phyloP scores from a whole-genome alignment of 2,888 invertebrate species.

The Eubasilissa splendida region DNA sequence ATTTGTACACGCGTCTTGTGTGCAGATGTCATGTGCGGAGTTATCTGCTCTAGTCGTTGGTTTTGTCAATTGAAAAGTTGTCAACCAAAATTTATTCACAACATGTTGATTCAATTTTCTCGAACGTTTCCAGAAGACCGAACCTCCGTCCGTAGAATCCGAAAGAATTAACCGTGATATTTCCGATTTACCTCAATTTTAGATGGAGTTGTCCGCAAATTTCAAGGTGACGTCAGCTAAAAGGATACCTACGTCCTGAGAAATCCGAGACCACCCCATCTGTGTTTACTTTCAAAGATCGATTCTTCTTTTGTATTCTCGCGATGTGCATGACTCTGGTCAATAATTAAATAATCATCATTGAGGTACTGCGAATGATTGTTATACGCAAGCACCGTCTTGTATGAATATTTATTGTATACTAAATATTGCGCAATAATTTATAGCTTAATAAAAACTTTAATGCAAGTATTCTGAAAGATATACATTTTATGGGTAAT shows the following conservation, averaged over 20 bases:
- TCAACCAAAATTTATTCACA: too few species aligned
- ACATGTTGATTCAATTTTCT: not conserved
- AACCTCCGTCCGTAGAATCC: conserved; percentile 21
- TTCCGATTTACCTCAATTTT: conserved; percentile 53
- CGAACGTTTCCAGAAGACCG: conserved; percentile 20
- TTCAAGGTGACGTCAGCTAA: conserved; percentile 53
- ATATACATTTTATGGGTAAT: too few species aligned
- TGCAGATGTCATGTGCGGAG: too few species aligned
- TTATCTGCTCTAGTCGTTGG: too few species aligned
- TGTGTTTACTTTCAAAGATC: not conserved
- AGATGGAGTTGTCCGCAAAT: conserved; percentile 55
- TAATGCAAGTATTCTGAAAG: too few species aligned
- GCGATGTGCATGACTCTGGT: conserved; percentile 1
- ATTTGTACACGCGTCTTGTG: too few species aligned
- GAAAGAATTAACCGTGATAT: conserved; percentile 51
- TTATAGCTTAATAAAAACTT: too few species aligned
- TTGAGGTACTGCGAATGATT: not conserved
- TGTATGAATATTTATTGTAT: too few species aligned
- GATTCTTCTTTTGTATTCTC: conserved; percentile 2
- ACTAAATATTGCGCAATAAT: too few species aligned
- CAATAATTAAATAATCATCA: conserved; percentile 12
- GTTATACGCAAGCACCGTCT: too few species aligned
- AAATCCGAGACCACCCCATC: conserved; percentile 50
- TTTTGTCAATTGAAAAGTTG: too few species aligned
- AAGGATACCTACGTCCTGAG: conserved; percentile 19